These are phyloP conservation scores for Digitonthophagus gazella DNA, from an alignment of 2,888 invertebrate genomes.

Conservation along the genomic window DNA sequence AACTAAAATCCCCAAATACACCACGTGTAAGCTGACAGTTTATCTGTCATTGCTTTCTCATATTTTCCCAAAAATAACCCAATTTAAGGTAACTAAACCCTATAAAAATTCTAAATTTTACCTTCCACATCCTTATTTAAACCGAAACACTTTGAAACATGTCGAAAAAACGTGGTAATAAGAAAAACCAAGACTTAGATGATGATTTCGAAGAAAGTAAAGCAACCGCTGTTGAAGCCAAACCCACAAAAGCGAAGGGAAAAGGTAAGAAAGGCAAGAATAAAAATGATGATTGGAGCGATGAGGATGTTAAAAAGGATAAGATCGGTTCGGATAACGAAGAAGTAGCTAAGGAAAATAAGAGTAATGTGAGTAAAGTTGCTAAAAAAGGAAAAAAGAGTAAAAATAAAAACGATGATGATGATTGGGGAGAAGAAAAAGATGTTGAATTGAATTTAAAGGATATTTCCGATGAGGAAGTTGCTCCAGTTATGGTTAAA, in stretches of 20 bases:
- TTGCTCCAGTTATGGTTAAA: slow-evolving; percentile 50
- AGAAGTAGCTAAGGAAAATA: neutral
- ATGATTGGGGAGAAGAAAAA: slow-evolving; percentile 45
- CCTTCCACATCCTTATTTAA: neutral
- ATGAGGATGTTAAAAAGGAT: slow-evolving; percentile 41
- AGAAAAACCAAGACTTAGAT: slow-evolving; percentile 59
- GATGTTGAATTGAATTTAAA: slow-evolving; percentile 27
- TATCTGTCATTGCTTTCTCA: neutral
- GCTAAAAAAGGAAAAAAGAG: slow-evolving; percentile 55
- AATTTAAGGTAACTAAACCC: neutral
- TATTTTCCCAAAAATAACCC: slow-evolving; percentile 2
- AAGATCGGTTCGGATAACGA: slow-evolving; percentile 38
- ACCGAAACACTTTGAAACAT: slow-evolving; percentile 42
- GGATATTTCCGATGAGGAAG: slow-evolving; percentile 32
- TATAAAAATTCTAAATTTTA: neutral
- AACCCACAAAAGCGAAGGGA: slow-evolving; percentile 26
- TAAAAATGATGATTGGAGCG: slow-evolving; percentile 44
- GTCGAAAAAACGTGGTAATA: slow-evolving; percentile 61
- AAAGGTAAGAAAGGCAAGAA: slow-evolving; percentile 40
- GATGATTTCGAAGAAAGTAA: slow-evolving; percentile 55
- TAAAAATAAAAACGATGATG: slow-evolving; percentile 46
- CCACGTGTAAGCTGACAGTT: slow-evolving; percentile 10
- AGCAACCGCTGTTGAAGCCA: slow-evolving; percentile 13
- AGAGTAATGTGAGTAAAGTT: slow-evolving; percentile 47
- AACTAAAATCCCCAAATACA: neutral